These are phyloP conservation scores for Microchirus variegatus DNA, from an alignment of 2,797 vertebrate genomes.

Conservation along the genomic window DNA sequence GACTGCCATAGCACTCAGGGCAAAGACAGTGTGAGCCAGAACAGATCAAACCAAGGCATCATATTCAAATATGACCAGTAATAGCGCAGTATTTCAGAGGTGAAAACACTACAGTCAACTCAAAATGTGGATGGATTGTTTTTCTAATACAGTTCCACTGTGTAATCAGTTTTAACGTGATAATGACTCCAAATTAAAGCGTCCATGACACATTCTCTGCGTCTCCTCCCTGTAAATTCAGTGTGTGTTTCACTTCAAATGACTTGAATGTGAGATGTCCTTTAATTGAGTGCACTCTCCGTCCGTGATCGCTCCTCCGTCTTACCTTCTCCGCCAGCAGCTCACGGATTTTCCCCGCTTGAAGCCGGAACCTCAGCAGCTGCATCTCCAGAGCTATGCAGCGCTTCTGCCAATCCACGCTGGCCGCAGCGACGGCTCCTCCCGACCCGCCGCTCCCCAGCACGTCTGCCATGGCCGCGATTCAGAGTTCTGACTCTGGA, in stretches of 20 bases:
- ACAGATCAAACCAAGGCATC: too few relatives aligned
- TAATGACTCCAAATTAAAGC: too few relatives aligned
- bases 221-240: too few relatives aligned
- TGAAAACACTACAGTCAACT: too few relatives aligned
- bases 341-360: conserved; percentile 93
- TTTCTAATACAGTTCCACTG: too few relatives aligned
- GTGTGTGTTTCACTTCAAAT: background rate
- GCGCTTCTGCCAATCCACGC: conserved; percentile 91
- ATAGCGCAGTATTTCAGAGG: too few relatives aligned
- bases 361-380: conserved; percentile 92
- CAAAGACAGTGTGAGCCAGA: too few relatives aligned
- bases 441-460: conserved; percentile 74
- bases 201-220: too few relatives aligned
- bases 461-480: conserved; percentile 79
- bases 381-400: conserved; percentile 91
- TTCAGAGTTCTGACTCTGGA: conserved; percentile 41
- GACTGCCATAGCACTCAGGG: too few relatives aligned
- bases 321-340: conserved; percentile 94
- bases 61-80: too few relatives aligned
- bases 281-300: background rate
- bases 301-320: conserved; percentile 3
- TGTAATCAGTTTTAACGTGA: too few relatives aligned
- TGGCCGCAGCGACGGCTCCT: conserved; percentile 48
- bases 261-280: background rate
- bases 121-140: too few relatives aligned